These are phyloP conservation scores for Busseola fusca DNA, from an alignment of 2,888 invertebrate genomes.

Conservation along the genomic window DNA sequence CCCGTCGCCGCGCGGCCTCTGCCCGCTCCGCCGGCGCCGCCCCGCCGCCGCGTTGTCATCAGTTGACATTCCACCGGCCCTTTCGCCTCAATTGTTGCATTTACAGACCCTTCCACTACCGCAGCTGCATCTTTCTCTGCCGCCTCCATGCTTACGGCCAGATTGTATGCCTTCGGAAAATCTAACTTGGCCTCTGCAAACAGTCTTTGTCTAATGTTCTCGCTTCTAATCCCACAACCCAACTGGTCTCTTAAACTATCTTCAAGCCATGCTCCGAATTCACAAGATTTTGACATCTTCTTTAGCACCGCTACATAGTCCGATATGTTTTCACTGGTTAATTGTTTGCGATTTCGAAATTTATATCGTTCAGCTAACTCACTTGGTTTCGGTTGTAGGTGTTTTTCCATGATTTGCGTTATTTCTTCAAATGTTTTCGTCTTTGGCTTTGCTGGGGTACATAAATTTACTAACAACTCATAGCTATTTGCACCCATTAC, in stretches of 20 bases:
- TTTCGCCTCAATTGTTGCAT: too few relatives aligned
- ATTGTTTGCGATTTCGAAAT: neutral
- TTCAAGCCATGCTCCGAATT: neutral
- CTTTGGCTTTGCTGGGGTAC: too few relatives aligned
- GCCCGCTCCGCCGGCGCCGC: neutral
- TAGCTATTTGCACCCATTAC: too few relatives aligned
- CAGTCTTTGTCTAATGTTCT: neutral
- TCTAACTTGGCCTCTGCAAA: neutral
- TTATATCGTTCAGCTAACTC: conserved; percentile 1
- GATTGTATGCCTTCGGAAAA: neutral
- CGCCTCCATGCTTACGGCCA: neutral
- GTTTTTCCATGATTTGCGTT: neutral
- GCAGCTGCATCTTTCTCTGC: too few relatives aligned
- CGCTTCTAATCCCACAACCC: neutral
- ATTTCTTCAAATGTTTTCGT: conserved; percentile 6
- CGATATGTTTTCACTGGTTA: neutral
- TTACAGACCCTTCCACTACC: too few relatives aligned
- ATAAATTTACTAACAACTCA: too few relatives aligned
- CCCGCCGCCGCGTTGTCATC: neutral
- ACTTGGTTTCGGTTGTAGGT: conserved; percentile 15
- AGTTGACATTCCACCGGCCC: neutral
- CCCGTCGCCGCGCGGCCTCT: neutral
- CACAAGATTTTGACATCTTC: conserved; percentile 3
- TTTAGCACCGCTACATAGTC: neutral
- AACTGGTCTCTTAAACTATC: neutral